Conservation (phyloP, 2,888 invertebrate species). For the Drosophila gaucha region DNA sequence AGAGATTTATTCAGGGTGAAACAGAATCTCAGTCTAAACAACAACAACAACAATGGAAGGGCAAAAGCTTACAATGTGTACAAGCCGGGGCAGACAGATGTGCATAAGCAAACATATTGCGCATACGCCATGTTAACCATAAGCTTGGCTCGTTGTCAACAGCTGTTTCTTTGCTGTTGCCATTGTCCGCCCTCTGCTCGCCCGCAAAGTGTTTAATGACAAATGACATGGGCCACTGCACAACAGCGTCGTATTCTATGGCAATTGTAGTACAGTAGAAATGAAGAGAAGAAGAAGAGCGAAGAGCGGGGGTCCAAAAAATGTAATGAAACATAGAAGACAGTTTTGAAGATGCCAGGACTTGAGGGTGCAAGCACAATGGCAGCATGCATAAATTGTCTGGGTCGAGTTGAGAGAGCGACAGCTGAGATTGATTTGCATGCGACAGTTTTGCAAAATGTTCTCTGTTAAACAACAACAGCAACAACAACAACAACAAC, state of each 20-base stretch:
- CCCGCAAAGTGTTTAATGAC: constrained; percentile 73
- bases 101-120: constrained; percentile 74
- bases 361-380: constrained; percentile 41
- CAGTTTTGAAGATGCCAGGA: constrained; percentile 32
- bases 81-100: constrained; percentile 30
- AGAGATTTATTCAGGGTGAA: constrained; percentile 16
- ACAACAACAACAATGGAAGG: constrained; percentile 22
- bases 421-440: constrained; percentile 80
- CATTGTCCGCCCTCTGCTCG: background rate
- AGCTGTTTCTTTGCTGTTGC: constrained; percentile 65
- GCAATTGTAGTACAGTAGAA: constrained; percentile 10
- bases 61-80: constrained; percentile 42
- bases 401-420: constrained; percentile 31
- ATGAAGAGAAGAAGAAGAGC: constrained; percentile 40
- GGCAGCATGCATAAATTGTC: constrained; percentile 75
- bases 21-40: constrained; percentile 33
- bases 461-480: constrained; percentile 13
- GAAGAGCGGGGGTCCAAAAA: constrained; percentile 36
- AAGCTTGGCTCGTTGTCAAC: constrained; percentile 77
- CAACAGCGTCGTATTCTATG: constrained; percentile 21
- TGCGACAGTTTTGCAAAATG: constrained; percentile 71
- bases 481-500: constrained; percentile 12
- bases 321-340: constrained; percentile 71
- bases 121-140: constrained; percentile 79
- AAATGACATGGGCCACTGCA: constrained; percentile 74